Base-by-base conservation (phyloP, 2,888 invertebrate species). In the Xestobium rufovillosum region DNA sequence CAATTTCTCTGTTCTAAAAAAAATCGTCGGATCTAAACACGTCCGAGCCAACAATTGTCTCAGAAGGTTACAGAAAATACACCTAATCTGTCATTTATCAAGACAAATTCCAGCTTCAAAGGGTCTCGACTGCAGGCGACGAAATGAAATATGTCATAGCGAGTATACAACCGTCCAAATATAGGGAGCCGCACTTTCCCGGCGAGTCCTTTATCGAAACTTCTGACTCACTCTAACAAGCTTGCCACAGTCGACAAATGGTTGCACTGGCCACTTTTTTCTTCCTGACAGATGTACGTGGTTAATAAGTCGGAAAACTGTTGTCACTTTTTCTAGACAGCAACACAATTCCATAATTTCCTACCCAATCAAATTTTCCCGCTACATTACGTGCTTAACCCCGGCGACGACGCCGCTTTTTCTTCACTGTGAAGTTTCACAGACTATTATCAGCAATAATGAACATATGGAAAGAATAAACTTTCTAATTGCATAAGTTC, bases 281-380 rank as follows among this genome's bases (percentile, higher is more conserved):
- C 51, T 44, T 51, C 60, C 60, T 60, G 63, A 64, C 63, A 63
- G 61, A 63, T 62, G 63, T 62, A 62, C 60, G 62, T 61, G 62
- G 61, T 61, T 62, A 63, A 64, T 64, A 61, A 57, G 53, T 57
- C 52, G 59, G 59, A 63, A 61, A 62, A 60, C 51, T 56, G 51
- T 55, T 61, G 62, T 61, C 60, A 59, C 58, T 59, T 60, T 57
- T 58, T 56, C 42, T 31, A 41, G 45, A 45, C 43, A 19, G 40
- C 43, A 42, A 44, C 38, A 41, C 43, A 45, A 42, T 46, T 44
- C 44, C 45, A 46, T 46, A 49, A 52, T 56, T 52, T 51, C 50
- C 49, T 43, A 46, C 43, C 49, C 53, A 52, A 56, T 56, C 50
- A 50, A 55, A 56, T 56, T 56, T 53, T 51, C 43, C 50, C 50